A percentile compares a stretch with the other conserved stretches of the same genome.
Conservation (phyloP, 2,113 vertebrate genomes). For the Macroglossus sobrinus region DNA sequence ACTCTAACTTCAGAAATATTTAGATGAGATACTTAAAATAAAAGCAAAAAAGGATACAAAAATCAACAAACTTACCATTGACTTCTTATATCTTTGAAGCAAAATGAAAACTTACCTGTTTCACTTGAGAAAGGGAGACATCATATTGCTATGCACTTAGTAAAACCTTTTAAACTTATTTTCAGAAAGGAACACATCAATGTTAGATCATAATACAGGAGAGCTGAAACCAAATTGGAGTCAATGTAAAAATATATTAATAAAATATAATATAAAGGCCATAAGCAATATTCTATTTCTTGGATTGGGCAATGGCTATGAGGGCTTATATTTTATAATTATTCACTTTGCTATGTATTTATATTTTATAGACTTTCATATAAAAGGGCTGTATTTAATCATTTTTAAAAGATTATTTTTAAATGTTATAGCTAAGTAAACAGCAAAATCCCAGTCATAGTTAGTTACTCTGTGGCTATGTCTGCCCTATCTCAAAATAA, state of each 20-base stretch:
- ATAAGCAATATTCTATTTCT: not conserved
- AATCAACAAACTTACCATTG: not conserved
- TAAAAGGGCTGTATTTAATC: not conserved
- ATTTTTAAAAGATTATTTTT: not conserved
- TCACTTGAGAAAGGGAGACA: not conserved
- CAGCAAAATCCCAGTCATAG: not conserved
- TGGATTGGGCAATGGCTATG: not conserved
- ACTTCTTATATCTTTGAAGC: not conserved
- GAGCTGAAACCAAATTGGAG: not conserved
- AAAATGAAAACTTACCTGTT: not conserved
- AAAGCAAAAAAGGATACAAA: not conserved
- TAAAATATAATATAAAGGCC: not conserved
- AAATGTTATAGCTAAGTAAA: not conserved
- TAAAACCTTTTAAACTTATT: not conserved
- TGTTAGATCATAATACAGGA: not conserved
- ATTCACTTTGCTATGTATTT: not conserved
- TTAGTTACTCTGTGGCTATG: not conserved
- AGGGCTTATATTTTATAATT: not conserved
- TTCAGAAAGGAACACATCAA: not conserved
- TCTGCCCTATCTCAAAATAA: not conserved
- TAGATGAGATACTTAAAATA: not conserved
- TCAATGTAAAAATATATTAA: not conserved
- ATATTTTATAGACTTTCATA: not conserved
- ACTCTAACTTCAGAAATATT: not conserved
- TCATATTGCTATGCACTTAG: not conserved